phyloP scores from a whole-genome alignment of 2,113 vertebrate genomes.

The Camelus dromedarius region DNA sequence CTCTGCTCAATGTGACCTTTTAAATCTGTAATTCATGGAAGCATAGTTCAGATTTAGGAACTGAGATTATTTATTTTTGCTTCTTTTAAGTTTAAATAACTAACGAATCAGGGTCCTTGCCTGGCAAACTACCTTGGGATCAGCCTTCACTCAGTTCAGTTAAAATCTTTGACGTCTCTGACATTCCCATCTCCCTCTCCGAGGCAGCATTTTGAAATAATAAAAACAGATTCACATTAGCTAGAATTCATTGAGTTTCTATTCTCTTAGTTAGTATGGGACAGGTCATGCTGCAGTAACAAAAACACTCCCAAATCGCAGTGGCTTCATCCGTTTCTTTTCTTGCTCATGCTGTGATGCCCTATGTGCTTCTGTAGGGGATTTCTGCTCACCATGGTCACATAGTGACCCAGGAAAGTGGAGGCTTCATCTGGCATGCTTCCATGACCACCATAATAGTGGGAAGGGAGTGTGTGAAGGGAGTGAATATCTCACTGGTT shows the following conservation, averaged over 20 bases:
- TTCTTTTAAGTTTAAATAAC: constrained; percentile 17
- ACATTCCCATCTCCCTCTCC: background rate
- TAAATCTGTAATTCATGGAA: constrained; percentile 62
- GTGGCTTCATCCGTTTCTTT: background rate
- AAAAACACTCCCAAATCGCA: background rate
- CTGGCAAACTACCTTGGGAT: background rate
- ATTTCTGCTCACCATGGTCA: background rate
- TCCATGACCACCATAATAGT: background rate
- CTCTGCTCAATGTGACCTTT: constrained; percentile 68
- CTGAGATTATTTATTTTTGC: constrained; percentile 22
- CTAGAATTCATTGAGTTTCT: background rate
- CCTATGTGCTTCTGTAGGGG: background rate
- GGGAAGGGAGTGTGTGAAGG: background rate
- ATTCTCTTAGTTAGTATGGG: background rate
- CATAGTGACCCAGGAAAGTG: background rate
- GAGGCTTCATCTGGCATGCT: background rate
- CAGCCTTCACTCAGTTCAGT: background rate
- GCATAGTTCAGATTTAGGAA: constrained; percentile 45
- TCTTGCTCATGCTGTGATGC: background rate
- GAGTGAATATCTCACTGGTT: background rate
- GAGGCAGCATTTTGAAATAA: constrained; percentile 39
- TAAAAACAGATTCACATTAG: background rate
- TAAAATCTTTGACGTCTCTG: background rate
- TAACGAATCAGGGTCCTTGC: background rate
- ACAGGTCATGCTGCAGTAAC: background rate